Evolutionary conservation across 2,113 vertebrate genomes (phyloP).

Genomic region (Amia ocellicauda): DNA sequence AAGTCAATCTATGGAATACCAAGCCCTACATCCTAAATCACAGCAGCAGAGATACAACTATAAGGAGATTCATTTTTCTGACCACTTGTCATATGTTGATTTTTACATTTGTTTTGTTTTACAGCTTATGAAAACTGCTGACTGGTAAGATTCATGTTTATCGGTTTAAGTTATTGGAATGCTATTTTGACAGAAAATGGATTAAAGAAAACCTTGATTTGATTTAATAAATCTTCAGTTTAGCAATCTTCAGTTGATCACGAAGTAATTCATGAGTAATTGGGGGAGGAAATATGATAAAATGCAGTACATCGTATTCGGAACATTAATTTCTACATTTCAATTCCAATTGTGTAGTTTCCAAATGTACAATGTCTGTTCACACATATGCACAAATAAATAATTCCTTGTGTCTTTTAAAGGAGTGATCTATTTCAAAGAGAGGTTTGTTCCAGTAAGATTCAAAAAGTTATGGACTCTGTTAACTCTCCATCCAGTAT

Average conservation of each 20-base stretch:
- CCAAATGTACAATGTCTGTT: no score
- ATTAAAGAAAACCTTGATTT: not conserved
- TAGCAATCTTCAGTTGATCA: no score
- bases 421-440: conserved; percentile 22
- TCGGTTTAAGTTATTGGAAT: not conserved
- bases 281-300: no score
- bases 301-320: no score
- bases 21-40: not conserved
- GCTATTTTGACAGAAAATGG: not conserved
- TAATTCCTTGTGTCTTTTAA: not conserved
- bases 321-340: no score
- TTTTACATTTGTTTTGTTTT: not conserved
- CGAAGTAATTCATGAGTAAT: no score
- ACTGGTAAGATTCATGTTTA: conserved; percentile 18
- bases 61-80: no score
- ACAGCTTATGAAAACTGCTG: conserved; percentile 22
- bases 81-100: no score
- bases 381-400: not conserved
- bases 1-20: not conserved
- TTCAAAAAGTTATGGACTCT: conserved; percentile 2
- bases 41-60: no score
- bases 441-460: conserved; percentile 2
- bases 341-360: not conserved
- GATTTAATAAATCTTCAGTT: not conserved
- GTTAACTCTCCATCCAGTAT: not conserved